These are phyloP conservation scores for Caenorhabditis sulstoni DNA, from an alignment of 2,888 invertebrate genomes.

Conservation along the genomic window DNA sequence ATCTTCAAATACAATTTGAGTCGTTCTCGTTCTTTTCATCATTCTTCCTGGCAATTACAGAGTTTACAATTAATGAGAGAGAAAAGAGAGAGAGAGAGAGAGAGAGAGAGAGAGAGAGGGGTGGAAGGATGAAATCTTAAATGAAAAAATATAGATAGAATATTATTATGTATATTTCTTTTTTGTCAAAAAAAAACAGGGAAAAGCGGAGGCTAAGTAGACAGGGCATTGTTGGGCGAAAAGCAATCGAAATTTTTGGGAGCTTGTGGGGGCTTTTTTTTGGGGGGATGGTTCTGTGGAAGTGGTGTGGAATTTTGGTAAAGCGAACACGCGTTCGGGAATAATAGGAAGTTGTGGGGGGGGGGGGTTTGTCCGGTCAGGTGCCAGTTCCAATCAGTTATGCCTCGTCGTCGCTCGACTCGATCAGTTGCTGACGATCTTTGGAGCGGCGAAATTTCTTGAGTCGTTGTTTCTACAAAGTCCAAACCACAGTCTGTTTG, in stretches of 20 bases:
- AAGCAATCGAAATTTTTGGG: neutral
- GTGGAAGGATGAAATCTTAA: too few species aligned
- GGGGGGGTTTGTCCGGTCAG: neutral
- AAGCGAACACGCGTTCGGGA: conserved; percentile 45
- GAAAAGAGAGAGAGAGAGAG: too few species aligned
- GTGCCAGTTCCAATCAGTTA: conserved; percentile 1
- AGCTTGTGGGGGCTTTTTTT: neutral
- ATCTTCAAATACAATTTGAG: conserved; percentile 34
- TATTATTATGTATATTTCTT: too few species aligned
- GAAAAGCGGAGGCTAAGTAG: conserved; percentile 17
- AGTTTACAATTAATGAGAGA: too few species aligned
- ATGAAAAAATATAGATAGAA: too few species aligned
- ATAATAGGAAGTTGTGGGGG: neutral
- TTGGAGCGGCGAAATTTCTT: conserved; percentile 55
- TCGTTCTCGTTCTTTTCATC: conserved; percentile 12
- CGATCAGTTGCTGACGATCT: conserved; percentile 59
- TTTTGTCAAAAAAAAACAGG: neutral
- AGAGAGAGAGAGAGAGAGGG: too few species aligned
- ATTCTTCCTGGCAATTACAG: too few species aligned
- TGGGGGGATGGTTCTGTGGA: neutral
- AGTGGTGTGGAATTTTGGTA: conserved; percentile 49
- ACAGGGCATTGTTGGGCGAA: too few species aligned
- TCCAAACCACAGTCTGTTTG: conserved; percentile 25
- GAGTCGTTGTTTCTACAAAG: conserved; percentile 39
- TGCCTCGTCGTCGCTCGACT: conserved; percentile 58